phyloP scores from a whole-genome alignment of 2,797 vertebrate species.

The Arremon aurantiirostris region DNA sequence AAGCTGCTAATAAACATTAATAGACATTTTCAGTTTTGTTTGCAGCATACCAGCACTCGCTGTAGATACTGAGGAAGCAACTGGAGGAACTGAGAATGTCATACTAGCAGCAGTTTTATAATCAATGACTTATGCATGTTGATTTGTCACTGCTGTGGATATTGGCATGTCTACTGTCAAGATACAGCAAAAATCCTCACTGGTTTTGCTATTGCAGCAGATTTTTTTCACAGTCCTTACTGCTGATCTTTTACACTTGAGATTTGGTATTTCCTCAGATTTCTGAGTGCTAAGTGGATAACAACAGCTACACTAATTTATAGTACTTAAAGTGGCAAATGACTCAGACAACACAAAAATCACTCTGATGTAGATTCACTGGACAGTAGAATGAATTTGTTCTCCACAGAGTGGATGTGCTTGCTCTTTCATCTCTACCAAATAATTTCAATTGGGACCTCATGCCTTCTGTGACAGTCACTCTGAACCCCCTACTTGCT shows the following conservation, averaged over 20 bases:
- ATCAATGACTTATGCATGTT: not conserved
- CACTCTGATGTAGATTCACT: not conserved
- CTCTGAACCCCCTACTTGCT: not conserved
- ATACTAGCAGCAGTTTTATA: not conserved
- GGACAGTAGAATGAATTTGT: not conserved
- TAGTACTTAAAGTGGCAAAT: not conserved
- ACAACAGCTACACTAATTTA: not conserved
- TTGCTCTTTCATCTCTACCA: not conserved
- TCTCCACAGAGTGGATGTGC: not conserved
- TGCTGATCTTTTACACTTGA: not conserved
- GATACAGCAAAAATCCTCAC: not conserved
- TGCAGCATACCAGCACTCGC: not conserved
- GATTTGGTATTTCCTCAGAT: not conserved
- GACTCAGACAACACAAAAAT: not conserved
- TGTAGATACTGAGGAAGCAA: not conserved
- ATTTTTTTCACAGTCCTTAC: not conserved
- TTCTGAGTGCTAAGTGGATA: not conserved
- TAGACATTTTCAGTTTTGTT: conserved; percentile 16
- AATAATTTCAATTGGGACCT: not conserved
- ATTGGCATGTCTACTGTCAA: not conserved
- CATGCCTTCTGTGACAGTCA: not conserved
- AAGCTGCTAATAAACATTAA: conserved; percentile 31
- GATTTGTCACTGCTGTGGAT: not conserved
- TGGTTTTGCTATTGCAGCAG: not conserved
- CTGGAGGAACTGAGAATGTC: not conserved